Base-by-base conservation (phyloP, 1,140 invertebrate species). In the Lordiphosa collinella region DNA sequence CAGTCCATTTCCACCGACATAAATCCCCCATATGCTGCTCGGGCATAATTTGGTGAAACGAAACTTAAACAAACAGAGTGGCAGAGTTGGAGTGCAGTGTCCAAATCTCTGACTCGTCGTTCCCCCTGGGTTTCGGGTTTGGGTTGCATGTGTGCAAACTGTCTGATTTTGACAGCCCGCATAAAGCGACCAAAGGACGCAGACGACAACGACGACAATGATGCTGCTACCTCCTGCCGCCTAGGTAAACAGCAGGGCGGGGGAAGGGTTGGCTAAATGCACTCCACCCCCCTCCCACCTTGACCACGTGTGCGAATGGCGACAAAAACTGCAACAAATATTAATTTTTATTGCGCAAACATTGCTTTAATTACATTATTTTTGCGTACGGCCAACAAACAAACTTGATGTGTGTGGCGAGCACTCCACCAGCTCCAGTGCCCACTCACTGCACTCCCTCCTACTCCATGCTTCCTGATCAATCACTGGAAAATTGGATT, bases 401-500 rank as follows among this genome's bases (percentile, higher is more conserved):
- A 70, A 66, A 79, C 67, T 52, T 58, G 38, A 34, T 52, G 51
- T 82, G 64, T 75, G 46, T 69, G 70, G 22, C 22, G 40, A 47
- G 50, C 61, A 44, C 40, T 63, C 36, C 32, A 36, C n/a, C n/a
- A n/a, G n/a, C n/a, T n/a, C n/a, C n/a, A n/a, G n/a, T n/a, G n/a
- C n/a, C n/a, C n/a, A 13, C 22, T 40, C 37, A 32, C 4, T 54
- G 16, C 14, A 11, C 22, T 9, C 13, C 22, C 38, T n/a, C 9
- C 3, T 13, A n/a, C n/a, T 51, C 29, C 18, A 25, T 9, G 25
- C 37, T 37, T 43, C 75, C 74, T 87, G 85, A 87, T 87, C 85
- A 87, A 87, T 87, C 85, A 87, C 85, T 75, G 79, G 85, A 87
- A 87, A 87, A 87, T 87, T 87, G 84, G 79, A 87, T 87, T 87